These are phyloP conservation scores for Mormyrus iriodes DNA, from an alignment of 2,113 vertebrate species.

Conservation along the genomic window DNA sequence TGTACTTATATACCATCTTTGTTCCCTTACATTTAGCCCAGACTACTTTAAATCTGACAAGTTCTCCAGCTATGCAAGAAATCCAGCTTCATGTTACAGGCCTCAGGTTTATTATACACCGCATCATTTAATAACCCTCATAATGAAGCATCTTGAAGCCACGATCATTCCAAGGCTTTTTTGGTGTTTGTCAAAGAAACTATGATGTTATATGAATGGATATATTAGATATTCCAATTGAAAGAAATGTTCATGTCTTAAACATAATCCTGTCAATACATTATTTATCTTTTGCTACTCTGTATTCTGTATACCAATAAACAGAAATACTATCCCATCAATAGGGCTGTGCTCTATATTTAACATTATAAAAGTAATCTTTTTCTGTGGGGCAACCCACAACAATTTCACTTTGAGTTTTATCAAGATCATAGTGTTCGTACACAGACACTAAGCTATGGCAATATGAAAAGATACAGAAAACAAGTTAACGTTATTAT, in stretches of 20 bases:
- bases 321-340: background rate
- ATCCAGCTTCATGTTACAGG: background rate
- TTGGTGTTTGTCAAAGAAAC: background rate
- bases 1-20: background rate
- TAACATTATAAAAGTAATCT: background rate
- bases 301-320: background rate
- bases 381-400: background rate
- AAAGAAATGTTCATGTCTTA: background rate
- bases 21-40: background rate
- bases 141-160: background rate
- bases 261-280: background rate
- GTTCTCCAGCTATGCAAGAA: background rate
- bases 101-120: background rate
- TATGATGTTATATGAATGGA: background rate
- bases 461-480: background rate
- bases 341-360: background rate
- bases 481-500: background rate
- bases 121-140: background rate
- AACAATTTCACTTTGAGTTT: background rate
- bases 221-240: background rate
- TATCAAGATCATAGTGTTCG: background rate
- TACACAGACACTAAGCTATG: background rate
- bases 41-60: background rate
- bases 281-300: background rate
- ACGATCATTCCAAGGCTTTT: background rate